phyloP scores from a whole-genome alignment of 2,113 vertebrate species.

The Corythoichthys haematopterus region DNA sequence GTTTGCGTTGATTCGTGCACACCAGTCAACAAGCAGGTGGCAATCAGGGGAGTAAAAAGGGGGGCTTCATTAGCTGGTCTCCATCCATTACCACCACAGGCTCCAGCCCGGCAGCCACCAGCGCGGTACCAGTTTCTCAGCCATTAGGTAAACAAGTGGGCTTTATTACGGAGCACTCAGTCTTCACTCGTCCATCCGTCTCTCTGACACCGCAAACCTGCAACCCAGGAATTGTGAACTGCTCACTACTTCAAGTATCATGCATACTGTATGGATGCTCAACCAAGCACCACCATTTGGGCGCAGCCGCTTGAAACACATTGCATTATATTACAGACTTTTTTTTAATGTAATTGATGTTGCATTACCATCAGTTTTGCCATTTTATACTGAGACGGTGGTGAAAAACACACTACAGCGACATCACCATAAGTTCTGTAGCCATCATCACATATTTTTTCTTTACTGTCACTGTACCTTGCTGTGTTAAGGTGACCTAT shows the following conservation, averaged over 20 bases:
- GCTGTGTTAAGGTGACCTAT: too few relatives aligned
- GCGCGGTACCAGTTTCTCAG: slow-evolving; percentile 61
- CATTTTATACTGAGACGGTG: too few relatives aligned
- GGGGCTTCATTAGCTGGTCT: slow-evolving; percentile 63
- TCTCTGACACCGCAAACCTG: slow-evolving; percentile 39
- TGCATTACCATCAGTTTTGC: too few relatives aligned
- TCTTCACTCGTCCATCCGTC: slow-evolving; percentile 46
- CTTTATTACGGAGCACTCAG: slow-evolving; percentile 61
- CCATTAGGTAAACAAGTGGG: slow-evolving; percentile 74
- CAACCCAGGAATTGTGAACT: slow-evolving; percentile 1
- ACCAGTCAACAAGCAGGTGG: slow-evolving; percentile 48
- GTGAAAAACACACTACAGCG: too few relatives aligned
- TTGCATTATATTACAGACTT: neutral
- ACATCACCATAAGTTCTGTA: too few relatives aligned
- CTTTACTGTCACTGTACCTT: neutral
- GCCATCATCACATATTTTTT: too few relatives aligned
- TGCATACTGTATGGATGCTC: slow-evolving; percentile 5
- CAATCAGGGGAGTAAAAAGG: slow-evolving; percentile 16
- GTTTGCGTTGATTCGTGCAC: slow-evolving; percentile 49
- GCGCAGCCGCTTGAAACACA: neutral
- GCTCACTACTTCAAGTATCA: slow-evolving; percentile 5
- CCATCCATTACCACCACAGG: slow-evolving; percentile 67
- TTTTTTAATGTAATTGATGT: neutral
- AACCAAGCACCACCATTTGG: neutral
- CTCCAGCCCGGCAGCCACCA: slow-evolving; percentile 59